Evolutionary conservation across 2,888 invertebrate genomes (phyloP), one percentile per base, ranked within the genome.

Genomic region (Cephus pygmeus): DNA sequence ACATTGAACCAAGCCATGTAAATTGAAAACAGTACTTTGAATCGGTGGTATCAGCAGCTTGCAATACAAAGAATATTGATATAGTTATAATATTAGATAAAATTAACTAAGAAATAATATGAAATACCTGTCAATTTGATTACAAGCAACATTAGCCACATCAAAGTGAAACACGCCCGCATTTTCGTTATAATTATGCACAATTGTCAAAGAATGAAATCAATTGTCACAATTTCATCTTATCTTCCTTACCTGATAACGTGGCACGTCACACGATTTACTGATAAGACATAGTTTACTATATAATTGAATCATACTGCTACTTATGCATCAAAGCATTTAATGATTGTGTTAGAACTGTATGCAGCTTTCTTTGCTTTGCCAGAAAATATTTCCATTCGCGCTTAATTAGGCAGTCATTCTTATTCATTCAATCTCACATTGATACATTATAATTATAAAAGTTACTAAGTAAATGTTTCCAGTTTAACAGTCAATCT

Each of bases 11-110:
- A 75, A 86, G 69, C 90, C 90, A 90, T 34, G 87, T 88, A 35
- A 86, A 90, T n/a, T 82, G 75, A 75, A 87, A 90, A 75, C 91
- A 91, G 33, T 83, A 71, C 11, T 71, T 71, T 3, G 31, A 30
- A 30, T 31, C 12, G 3, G 12, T 71, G 1, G 56, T 56, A 56
- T 23, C 56, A 56, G 56, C 56, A 56, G 56, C 71, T 71, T 71
- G 31, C 9, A 71, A 33, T 71, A 3, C 6, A 71, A n/a, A 36
- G 12, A 30, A 31, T 40, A 33, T 11, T 15, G 30, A 30, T 77
- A 11, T 36, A 36, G 73, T 56, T 56, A 23, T 56, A 23, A 56
- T 56, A 56, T 9, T 23, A 56, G 9, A 56, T 56, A 56, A 23
- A 56, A 56, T 56, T 9, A 56, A 56, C 23, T 56, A 56, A 56